phyloP scores from a whole-genome alignment of 2,797 vertebrate genomes.

The Decapterus maruadsi region DNA sequence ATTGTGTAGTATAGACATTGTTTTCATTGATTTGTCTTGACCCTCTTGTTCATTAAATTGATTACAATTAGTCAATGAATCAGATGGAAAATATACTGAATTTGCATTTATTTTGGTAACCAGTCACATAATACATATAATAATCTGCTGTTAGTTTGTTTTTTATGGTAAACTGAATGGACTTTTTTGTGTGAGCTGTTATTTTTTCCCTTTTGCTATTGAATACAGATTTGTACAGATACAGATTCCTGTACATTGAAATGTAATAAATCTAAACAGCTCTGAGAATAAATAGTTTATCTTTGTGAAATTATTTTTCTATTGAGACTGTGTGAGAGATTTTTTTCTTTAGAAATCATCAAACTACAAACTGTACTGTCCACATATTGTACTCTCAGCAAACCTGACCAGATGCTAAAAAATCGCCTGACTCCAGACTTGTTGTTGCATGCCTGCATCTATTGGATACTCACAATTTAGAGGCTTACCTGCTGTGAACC shows the following conservation, averaged over 20 bases:
- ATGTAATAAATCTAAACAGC: background rate
- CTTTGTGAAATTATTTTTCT: background rate
- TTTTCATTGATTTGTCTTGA: conserved; percentile 10
- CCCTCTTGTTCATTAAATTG: background rate
- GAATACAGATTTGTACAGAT: background rate
- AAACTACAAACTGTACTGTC: background rate
- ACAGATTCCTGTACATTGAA: background rate
- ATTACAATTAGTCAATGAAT: background rate
- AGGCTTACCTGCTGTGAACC: conserved; percentile 37
- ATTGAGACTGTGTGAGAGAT: background rate
- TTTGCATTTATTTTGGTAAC: background rate
- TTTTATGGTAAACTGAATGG: background rate
- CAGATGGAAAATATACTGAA: background rate
- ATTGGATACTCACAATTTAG: conserved; percentile 12
- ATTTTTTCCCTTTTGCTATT: background rate
- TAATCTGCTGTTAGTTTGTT: background rate
- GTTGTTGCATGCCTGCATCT: conserved; percentile 33
- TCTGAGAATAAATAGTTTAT: background rate
- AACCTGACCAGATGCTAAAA: conserved; percentile 15
- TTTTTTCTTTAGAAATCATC: background rate
- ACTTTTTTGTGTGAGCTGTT: background rate
- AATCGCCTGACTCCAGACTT: conserved; percentile 20
- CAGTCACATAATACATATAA: too few relatives aligned
- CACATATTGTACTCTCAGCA: background rate
- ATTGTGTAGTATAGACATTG: background rate